Percentiles rank a stretch among this genome's conserved stretches.
phyloP scores from a whole-genome alignment of 2,113 vertebrate genomes.

The Neomonachus schauinslandi region DNA sequence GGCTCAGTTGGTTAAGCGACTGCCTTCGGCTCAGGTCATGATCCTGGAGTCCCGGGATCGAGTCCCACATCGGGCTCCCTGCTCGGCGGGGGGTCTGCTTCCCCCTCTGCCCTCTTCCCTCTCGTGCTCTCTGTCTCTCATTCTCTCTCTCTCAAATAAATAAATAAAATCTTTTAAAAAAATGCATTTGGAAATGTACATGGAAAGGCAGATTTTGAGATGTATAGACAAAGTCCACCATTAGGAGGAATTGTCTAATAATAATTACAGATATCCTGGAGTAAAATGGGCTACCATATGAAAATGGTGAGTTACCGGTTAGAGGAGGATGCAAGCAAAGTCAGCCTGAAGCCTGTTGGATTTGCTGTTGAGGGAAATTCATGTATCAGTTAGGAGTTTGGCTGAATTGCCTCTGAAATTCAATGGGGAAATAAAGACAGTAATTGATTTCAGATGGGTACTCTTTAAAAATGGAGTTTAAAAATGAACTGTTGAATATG shows the following conservation, averaged over 20 bases:
- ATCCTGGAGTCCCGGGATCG: too few relatives aligned
- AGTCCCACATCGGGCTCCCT: too few relatives aligned
- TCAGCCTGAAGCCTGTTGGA: not conserved
- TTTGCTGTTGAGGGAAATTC: not conserved
- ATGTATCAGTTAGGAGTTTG: not conserved
- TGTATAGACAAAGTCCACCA: not conserved
- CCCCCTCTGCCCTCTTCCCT: too few relatives aligned
- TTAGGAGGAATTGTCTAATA: not conserved
- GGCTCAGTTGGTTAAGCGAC: too few relatives aligned
- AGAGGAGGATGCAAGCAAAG: not conserved
- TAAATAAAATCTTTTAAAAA: too few relatives aligned
- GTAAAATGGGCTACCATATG: not conserved
- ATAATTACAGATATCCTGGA: not conserved
- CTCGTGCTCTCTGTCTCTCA: too few relatives aligned
- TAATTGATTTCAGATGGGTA: not conserved
- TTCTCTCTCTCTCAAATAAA: too few relatives aligned
- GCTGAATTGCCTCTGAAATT: not conserved
- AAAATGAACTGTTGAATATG: not conserved
- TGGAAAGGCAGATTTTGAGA: not conserved
- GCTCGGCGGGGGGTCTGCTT: too few relatives aligned
- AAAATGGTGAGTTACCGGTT: not conserved
- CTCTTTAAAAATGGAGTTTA: not conserved
- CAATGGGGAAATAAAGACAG: not conserved
- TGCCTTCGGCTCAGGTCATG: too few relatives aligned
- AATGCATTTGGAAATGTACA: not conserved